These are phyloP conservation scores for Chunga burmeisteri DNA, from an alignment of 2,113 vertebrate species.

Conservation along the genomic window DNA sequence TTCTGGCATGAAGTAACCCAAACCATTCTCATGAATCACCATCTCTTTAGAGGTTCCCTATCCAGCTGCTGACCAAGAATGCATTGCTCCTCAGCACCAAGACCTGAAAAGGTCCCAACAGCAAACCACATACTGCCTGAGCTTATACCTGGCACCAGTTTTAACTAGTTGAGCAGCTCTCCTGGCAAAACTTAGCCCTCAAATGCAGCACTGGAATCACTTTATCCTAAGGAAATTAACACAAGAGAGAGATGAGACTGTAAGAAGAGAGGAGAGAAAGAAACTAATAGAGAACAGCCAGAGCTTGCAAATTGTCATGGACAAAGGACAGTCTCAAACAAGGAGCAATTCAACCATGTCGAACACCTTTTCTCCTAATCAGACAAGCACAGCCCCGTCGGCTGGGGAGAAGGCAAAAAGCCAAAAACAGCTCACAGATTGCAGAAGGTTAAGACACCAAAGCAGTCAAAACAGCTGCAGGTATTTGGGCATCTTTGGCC, in stretches of 20 bases:
- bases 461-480: constrained; percentile 8
- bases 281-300: background rate
- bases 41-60: background rate
- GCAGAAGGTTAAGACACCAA: constrained; percentile 48
- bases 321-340: constrained; percentile 25
- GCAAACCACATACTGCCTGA: background rate
- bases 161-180: background rate
- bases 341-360: constrained; percentile 25
- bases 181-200: background rate
- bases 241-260: background rate
- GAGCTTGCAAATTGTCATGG: background rate
- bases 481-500: background rate
- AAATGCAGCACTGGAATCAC: background rate
- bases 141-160: background rate
- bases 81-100: background rate
- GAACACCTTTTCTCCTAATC: constrained; percentile 59
- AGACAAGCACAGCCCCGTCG: constrained; percentile 24
- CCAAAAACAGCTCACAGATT: constrained; percentile 29
- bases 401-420: constrained; percentile 41
- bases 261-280: background rate
- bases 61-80: background rate
- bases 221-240: background rate
- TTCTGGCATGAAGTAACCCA: background rate
- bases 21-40: background rate
- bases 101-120: background rate